Percentiles rank a stretch among this genome's conserved stretches.
Conservation (phyloP, 2,113 vertebrate genomes). For the Rhipidura dahli region DNA sequence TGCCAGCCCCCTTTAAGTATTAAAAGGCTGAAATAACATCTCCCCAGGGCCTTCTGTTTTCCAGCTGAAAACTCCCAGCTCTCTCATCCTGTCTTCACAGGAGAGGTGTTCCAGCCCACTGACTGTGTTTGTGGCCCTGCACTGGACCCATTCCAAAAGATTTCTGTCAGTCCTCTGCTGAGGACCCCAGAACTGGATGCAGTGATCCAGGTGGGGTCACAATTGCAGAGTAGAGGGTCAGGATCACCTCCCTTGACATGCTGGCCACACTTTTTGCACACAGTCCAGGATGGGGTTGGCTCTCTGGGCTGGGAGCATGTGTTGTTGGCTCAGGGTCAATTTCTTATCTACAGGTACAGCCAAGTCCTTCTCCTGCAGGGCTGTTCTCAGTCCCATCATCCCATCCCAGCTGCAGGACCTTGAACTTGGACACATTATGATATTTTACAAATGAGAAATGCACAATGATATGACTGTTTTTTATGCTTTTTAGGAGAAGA, state of each 20-base stretch:
- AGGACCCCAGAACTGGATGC: background rate
- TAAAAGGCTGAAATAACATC: background rate
- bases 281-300: accelerated
- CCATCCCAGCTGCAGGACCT: background rate
- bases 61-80: background rate
- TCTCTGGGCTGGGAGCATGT: background rate
- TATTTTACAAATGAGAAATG: background rate
- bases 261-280: background rate
- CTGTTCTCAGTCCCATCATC: background rate
- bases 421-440: background rate
- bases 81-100: background rate
- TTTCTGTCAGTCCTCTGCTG: accelerated
- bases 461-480: accelerated
- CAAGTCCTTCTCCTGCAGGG: background rate
- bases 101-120: background rate
- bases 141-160: background rate
- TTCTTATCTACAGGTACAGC: background rate
- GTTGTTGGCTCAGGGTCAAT: background rate
- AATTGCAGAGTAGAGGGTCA: background rate
- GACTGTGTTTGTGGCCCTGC: accelerated
- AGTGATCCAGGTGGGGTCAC: background rate
- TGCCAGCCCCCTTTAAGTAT: background rate
- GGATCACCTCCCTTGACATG: background rate
- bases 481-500: background rate
- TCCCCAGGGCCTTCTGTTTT: background rate